Evolutionary conservation across 2,888 invertebrate species (phyloP), one percentile per base, ranked within the genome.

Genomic region (Escarpia spicata): DNA sequence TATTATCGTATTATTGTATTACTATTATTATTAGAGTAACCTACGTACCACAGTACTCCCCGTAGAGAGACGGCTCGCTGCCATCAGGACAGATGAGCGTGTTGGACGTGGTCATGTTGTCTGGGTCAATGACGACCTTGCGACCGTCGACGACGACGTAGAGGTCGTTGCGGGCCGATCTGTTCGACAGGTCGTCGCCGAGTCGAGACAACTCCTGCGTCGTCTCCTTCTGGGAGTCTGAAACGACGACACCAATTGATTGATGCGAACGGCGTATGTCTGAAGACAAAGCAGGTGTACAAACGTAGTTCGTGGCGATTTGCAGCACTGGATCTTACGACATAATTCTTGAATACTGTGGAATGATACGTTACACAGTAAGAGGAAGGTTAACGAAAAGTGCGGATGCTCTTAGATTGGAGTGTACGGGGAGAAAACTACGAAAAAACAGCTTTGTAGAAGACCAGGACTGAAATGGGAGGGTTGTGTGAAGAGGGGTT

Each of bases 21-120:
- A 37, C 1, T 37, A 37, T 37, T 37, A 37, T 37, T 37, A 37
- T 37, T 31, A n/a, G n/a, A 45, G 90, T 10, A 43, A 26, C 52
- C n/a, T 58, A 92, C 93, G 75, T 91, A 93, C 93, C 92, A 91
- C 93, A 93, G 90, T 89, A 92, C 15, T 43, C 31, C 31, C 92
- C 93, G n/a, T 93, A 93, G 43, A 91, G 75, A 8, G 92, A 60
- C 31, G 93, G 92, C 19, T 60, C 91, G 26, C 89, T 92, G 44
- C 93, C 93, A 3, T 43, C 90, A 10, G 92, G 92, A 43, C 93
- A 93, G 19, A 75, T 45, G 19, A 93, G 92, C 37, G 90, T 75
- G 92, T 92, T 93, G 91, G 60, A 90, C 52, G 93, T 90, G 12
- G 90, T 31, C 8, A 93, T 75, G 75, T 75, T 75, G 75, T 75